These are phyloP conservation scores for Tragelaphus strepsiceros DNA, from an alignment of 2,113 vertebrate genomes.

Conservation along the genomic window DNA sequence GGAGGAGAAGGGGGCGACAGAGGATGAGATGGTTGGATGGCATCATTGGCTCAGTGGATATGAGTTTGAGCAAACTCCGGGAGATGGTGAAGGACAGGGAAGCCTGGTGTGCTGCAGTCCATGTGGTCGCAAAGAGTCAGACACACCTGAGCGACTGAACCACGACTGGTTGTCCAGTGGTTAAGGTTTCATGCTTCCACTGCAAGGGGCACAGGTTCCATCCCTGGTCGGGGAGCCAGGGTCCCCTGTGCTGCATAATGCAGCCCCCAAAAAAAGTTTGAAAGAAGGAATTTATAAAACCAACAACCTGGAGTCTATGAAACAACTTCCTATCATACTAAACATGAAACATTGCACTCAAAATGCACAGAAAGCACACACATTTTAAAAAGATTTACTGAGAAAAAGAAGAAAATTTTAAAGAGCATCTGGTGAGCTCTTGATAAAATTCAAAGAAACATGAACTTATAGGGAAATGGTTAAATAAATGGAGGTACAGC, in stretches of 20 bases:
- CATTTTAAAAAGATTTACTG: not conserved
- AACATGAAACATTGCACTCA: not conserved
- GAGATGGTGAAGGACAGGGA: not conserved
- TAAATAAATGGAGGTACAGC: not conserved
- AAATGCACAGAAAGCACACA: not conserved
- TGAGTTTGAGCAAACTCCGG: not conserved
- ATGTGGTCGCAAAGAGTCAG: not conserved
- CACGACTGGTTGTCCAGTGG: not conserved
- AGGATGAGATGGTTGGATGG: not conserved
- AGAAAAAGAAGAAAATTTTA: not conserved
- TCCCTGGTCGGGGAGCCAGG: not conserved
- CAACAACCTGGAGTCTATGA: not conserved
- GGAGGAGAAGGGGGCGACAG: not conserved
- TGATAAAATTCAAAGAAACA: conserved; percentile 15
- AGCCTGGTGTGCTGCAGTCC: not conserved
- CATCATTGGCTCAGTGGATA: not conserved
- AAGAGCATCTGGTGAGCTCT: conserved; percentile 2
- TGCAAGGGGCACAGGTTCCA: not conserved
- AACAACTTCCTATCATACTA: not conserved
- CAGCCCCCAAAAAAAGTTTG: not conserved
- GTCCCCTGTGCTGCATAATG: not conserved
- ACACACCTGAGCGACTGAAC: not conserved
- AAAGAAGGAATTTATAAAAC: not conserved
- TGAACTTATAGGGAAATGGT: not conserved
- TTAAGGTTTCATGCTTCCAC: not conserved